phyloP scores from a whole-genome alignment of 2,888 invertebrate species.

The Orthosia cruda region DNA sequence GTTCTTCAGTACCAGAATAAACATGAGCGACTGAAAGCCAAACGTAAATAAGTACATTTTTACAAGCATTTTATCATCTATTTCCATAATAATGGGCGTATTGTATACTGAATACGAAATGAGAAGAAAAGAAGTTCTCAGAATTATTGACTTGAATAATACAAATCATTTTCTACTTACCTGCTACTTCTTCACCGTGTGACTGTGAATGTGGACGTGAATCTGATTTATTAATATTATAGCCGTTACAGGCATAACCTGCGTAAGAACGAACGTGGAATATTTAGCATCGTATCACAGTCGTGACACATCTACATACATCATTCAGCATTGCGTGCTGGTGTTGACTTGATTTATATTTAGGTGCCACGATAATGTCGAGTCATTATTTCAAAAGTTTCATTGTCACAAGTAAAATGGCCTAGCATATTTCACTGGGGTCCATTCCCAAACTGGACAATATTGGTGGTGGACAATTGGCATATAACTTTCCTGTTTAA shows the following conservation, averaged over 20 bases:
- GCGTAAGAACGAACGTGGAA: slow-evolving; percentile 1
- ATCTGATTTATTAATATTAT: slow-evolving; percentile 11
- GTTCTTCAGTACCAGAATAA: neutral
- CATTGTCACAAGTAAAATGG: neutral
- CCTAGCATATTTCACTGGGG: neutral
- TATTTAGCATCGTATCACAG: slow-evolving; percentile 7
- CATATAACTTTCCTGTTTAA: neutral
- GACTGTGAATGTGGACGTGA: neutral
- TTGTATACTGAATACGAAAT: slow-evolving; percentile 9
- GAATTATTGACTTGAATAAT: neutral
- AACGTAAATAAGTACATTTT: neutral
- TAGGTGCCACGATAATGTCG: neutral
- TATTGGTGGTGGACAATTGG: neutral
- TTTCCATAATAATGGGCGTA: slow-evolving; percentile 1
- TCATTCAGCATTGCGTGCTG: slow-evolving; percentile 7
- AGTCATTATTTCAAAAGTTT: neutral
- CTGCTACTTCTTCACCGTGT: neutral
- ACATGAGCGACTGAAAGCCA: neutral
- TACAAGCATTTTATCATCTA: neutral
- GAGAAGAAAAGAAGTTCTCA: neutral
- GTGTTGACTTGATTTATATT: neutral
- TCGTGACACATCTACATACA: neutral
- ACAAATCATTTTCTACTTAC: neutral
- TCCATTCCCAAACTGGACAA: neutral
- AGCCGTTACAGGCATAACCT: neutral